Conservation (phyloP, 2,797 vertebrate genomes). For the Muscicapa comitata region DNA sequence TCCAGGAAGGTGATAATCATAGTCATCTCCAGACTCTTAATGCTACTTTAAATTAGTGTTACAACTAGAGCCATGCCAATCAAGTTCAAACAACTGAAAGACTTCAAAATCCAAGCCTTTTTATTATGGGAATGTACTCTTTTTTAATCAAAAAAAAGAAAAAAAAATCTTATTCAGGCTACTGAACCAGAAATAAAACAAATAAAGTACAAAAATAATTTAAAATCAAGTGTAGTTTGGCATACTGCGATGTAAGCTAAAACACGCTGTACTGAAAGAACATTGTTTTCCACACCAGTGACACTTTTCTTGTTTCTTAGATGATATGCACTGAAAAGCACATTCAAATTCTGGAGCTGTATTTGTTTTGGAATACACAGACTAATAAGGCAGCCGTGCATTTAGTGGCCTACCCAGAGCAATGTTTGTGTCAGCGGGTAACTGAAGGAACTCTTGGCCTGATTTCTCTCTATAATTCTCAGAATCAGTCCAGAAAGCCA, state of each 20-base stretch:
- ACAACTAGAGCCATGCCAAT: not conserved
- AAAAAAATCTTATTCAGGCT: not conserved
- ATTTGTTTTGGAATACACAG: not conserved
- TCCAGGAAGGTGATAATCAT: not conserved
- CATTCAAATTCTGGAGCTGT: not conserved
- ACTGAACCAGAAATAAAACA: not conserved
- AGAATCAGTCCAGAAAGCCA: not conserved
- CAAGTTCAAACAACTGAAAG: not conserved
- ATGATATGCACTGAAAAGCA: not conserved
- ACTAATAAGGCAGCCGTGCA: not conserved
- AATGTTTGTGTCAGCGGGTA: not conserved
- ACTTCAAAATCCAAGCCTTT: not conserved
- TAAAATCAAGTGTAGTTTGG: not conserved
- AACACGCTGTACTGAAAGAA: not conserved
- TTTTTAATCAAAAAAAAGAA: not conserved
- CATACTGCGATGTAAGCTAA: not conserved
- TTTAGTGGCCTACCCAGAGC: not conserved
- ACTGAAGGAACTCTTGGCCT: not conserved
- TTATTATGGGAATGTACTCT: not conserved
- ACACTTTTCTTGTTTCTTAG: not conserved
- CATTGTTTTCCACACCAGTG: conserved; percentile 18
- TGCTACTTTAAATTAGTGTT: not conserved
- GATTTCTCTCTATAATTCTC: not conserved
- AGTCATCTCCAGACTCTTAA: not conserved
- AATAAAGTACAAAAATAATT: not conserved